Evolutionary conservation across 2,113 vertebrate genomes (phyloP).

Genomic region (Xenotilapia flavipinnis): DNA sequence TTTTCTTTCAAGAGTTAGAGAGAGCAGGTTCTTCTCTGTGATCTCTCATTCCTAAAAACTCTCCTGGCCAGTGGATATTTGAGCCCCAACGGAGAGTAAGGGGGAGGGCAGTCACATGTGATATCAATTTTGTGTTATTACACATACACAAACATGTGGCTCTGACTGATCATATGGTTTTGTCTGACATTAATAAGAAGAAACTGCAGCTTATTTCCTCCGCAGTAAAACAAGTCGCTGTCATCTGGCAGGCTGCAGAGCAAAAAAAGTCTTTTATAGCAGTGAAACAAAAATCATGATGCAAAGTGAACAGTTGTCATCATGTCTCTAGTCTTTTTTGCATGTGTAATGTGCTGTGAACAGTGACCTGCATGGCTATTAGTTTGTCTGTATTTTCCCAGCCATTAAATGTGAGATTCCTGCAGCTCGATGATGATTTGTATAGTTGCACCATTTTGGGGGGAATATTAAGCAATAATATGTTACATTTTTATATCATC

Average conservation of each 20-base stretch:
- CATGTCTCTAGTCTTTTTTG: background rate
- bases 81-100: background rate
- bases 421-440: background rate
- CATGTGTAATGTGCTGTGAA: background rate
- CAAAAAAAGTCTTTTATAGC: background rate
- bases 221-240: background rate
- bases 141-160: background rate
- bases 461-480: background rate
- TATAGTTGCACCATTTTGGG: background rate
- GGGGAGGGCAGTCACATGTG: slow-evolving; percentile 26
- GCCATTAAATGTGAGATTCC: background rate
- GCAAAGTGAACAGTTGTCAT: slow-evolving; percentile 8
- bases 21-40: slow-evolving; percentile 10
- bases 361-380: background rate
- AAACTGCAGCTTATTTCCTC: slow-evolving; percentile 16
- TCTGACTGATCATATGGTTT: background rate
- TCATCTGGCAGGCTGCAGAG: slow-evolving; percentile 9
- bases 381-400: slow-evolving; percentile 8
- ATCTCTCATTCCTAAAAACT: slow-evolving; percentile 6
- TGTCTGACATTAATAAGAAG: background rate
- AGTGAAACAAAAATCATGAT: background rate
- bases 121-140: slow-evolving; percentile 53
- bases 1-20: background rate
- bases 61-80: background rate
- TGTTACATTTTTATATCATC: background rate